Evolutionary conservation across 2,888 invertebrate genomes (phyloP).

Genomic region (Pediacus dermestoides): DNA sequence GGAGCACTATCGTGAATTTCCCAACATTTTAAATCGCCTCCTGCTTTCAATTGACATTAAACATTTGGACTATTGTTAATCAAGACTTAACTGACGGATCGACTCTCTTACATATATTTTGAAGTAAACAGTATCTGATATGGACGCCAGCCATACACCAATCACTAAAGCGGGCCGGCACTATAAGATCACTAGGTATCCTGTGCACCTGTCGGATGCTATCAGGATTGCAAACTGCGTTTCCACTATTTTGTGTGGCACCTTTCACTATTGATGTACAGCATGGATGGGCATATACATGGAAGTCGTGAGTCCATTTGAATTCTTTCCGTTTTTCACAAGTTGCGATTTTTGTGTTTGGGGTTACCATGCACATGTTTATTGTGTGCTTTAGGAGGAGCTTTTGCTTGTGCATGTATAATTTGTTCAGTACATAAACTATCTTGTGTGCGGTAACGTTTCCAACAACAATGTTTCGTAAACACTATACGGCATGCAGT

Average conservation of each 20-base stretch:
- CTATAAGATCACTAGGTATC: conserved; percentile 12
- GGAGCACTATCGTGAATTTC: conserved; percentile 15
- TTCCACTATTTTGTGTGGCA: conserved; percentile 44
- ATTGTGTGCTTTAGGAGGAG: too few relatives aligned
- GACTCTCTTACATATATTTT: conserved; percentile 31
- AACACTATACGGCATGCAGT: too few relatives aligned
- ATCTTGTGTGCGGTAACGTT: too few relatives aligned
- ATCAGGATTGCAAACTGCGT: conserved; percentile 31
- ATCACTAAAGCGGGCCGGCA: conserved; percentile 34
- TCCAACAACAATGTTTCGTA: too few relatives aligned
- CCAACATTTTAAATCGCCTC: conserved; percentile 16
- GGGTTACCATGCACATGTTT: too few relatives aligned
- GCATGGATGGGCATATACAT: conserved; percentile 38
- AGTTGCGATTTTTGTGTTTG: too few relatives aligned
- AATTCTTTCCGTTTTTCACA: conserved; percentile 25
- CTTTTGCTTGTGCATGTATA: too few relatives aligned
- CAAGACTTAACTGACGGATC: conserved; percentile 35
- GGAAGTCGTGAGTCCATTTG: conserved; percentile 37
- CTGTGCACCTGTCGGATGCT: conserved; percentile 36
- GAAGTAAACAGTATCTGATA: conserved; percentile 39
- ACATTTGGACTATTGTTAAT: conserved; percentile 29
- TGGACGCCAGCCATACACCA: conserved; percentile 36
- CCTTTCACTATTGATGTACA: conserved; percentile 44
- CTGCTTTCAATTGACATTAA: conserved; percentile 19
- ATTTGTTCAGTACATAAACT: too few relatives aligned